Percentiles rank a stretch among this genome's conserved stretches.
Conservation (phyloP, 2,113 vertebrate species). For the Bucco capensis region DNA sequence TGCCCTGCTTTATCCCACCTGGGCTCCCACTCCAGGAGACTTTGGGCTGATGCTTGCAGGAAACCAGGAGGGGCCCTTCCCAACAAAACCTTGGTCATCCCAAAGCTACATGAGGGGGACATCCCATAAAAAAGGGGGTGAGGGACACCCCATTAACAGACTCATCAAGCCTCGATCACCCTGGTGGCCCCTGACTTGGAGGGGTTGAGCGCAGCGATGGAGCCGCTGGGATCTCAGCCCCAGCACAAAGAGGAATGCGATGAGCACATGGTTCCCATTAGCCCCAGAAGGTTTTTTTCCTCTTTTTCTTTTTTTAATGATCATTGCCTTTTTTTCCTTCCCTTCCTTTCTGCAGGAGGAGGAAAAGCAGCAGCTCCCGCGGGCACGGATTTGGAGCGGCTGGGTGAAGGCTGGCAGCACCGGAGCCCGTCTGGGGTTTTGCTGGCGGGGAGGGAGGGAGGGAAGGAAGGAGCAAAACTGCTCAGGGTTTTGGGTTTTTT, state of each 20-base stretch:
- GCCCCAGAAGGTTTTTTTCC: not conserved
- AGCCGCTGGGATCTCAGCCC: not conserved
- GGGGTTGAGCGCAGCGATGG: no score
- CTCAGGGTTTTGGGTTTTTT: not conserved
- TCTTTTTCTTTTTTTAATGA: not conserved
- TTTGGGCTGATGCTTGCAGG: not conserved
- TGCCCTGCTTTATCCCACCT: not conserved
- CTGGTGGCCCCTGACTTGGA: accelerated
- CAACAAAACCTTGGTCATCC: not conserved
- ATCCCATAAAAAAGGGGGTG: not conserved
- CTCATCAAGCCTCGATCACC: not conserved
- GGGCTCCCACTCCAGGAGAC: not conserved
- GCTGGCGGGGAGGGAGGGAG: not conserved
- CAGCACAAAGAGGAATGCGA: slow-evolving; percentile 52
- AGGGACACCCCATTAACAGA: not conserved
- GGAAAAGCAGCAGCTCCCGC: not conserved
- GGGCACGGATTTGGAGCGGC: not conserved
- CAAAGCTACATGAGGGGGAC: no score
- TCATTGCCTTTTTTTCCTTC: not conserved
- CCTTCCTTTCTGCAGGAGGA: not conserved
- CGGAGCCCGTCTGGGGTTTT: not conserved
- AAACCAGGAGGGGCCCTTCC: not conserved
- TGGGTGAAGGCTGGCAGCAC: not conserved
- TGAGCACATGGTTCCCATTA: slow-evolving; percentile 53
- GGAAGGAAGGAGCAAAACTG: not conserved